Conservation (phyloP, 2,113 vertebrate species). For the Passer domesticus region DNA sequence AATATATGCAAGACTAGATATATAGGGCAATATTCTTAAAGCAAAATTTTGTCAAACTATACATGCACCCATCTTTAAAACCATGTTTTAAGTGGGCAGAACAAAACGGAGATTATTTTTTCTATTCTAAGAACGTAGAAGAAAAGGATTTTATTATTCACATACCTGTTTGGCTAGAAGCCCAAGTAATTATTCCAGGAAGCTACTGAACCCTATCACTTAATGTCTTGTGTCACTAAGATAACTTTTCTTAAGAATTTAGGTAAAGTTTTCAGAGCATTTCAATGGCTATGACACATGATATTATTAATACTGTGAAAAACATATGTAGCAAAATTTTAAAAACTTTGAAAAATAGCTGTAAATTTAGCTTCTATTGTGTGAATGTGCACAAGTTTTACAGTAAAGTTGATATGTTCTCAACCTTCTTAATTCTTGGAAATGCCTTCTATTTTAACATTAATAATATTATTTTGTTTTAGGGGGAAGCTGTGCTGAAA, state of each 20-base stretch:
- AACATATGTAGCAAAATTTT: neutral
- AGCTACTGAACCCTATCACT: neutral
- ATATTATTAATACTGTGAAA: neutral
- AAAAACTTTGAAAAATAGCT: neutral
- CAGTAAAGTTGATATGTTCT: neutral
- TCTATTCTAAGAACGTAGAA: neutral
- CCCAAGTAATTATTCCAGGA: neutral
- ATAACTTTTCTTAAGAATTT: neutral
- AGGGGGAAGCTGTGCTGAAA: neutral
- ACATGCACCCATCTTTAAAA: neutral
- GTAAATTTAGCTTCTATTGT: neutral
- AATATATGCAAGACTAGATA: neutral
- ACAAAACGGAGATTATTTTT: neutral
- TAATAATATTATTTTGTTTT: neutral
- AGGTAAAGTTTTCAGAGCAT: neutral
- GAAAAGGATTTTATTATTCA: neutral
- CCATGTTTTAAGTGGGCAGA: neutral
- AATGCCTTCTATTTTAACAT: neutral
- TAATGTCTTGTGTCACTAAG: neutral
- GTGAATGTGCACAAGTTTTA: neutral
- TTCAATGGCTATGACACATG: neutral
- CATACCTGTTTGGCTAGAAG: neutral
- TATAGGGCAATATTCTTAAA: neutral
- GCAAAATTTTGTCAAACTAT: neutral
- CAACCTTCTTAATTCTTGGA: neutral